A percentile compares a stretch with the other conserved stretches of the same genome.
These are phyloP conservation scores for Drosophila burlai DNA, from an alignment of 1,140 invertebrate species.

Conservation along the genomic window DNA sequence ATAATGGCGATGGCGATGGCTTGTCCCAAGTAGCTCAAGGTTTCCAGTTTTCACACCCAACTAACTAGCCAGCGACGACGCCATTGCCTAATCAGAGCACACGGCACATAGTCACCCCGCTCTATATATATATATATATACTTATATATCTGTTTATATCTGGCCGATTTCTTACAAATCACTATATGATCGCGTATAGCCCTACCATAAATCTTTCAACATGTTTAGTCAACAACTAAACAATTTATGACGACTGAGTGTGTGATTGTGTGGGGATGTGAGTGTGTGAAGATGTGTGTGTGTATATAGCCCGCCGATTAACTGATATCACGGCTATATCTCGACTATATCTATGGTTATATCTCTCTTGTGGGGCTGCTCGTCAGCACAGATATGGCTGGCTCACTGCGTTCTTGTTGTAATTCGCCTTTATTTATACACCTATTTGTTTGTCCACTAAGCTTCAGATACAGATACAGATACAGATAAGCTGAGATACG, in stretches of 20 bases:
- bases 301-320: constrained; percentile 58
- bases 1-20: neutral
- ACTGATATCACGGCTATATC: constrained; percentile 59
- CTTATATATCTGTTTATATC: constrained; percentile 27
- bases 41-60: constrained; percentile 57
- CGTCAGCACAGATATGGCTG: constrained; percentile 56
- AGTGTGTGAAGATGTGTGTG: constrained; percentile 17
- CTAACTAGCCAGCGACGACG: constrained; percentile 54
- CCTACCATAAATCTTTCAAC: constrained; percentile 77
- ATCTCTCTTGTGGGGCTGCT: constrained; percentile 25
- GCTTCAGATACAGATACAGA: constrained; percentile 28
- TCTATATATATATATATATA: neutral
- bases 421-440: constrained; percentile 76
- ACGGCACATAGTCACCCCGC: constrained; percentile 23
- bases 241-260: constrained; percentile 74
- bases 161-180: constrained; percentile 80
- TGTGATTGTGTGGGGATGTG: neutral
- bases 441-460: constrained; percentile 81
- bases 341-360: constrained; percentile 48
- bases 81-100: constrained; percentile 64
- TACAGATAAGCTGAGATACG: constrained; percentile 8
- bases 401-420: constrained; percentile 14
- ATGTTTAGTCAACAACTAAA: constrained; percentile 82
- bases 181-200: constrained; percentile 70
- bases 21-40: constrained; percentile 70